Evolutionary conservation across 2,888 invertebrate genomes (phyloP).

Genomic region (Tetropium fuscum): DNA sequence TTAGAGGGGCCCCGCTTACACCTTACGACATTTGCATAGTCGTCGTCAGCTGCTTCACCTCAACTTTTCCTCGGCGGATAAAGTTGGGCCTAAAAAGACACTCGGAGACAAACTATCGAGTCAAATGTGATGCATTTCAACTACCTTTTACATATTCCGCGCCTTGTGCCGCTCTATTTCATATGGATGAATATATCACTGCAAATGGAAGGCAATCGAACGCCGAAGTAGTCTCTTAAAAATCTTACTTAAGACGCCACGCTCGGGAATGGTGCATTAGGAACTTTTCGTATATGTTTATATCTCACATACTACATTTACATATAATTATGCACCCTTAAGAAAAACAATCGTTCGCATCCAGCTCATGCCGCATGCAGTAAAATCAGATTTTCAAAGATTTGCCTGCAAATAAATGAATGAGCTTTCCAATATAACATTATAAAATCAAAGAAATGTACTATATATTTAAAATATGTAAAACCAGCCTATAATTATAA

Average conservation of each 20-base stretch:
- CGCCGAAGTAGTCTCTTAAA: constrained; percentile 33
- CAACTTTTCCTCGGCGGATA: constrained; percentile 65
- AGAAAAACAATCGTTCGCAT: background rate
- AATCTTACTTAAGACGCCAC: constrained; percentile 24
- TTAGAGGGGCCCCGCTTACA: constrained; percentile 45
- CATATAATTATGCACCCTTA: constrained; percentile 23
- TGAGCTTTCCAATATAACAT: too few relatives aligned
- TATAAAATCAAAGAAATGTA: too few relatives aligned
- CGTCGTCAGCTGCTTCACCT: constrained; percentile 69
- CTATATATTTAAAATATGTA: too few relatives aligned
- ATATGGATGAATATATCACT: constrained; percentile 60
- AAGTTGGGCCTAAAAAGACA: constrained; percentile 64
- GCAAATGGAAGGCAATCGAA: constrained; percentile 52
- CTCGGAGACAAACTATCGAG: constrained; percentile 64
- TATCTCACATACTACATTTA: constrained; percentile 32
- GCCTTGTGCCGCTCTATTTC: constrained; percentile 50
- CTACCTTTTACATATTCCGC: constrained; percentile 62
- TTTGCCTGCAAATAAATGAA: background rate
- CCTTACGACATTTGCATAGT: constrained; percentile 67
- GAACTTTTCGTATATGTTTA: constrained; percentile 36
- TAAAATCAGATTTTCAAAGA: background rate
- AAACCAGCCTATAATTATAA: too few relatives aligned
- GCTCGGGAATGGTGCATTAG: constrained; percentile 33
- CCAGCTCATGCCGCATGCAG: background rate
- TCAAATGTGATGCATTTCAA: constrained; percentile 65